These are phyloP conservation scores for Polylopha cassiicola DNA, from an alignment of 2,888 invertebrate species.

Conservation along the genomic window DNA sequence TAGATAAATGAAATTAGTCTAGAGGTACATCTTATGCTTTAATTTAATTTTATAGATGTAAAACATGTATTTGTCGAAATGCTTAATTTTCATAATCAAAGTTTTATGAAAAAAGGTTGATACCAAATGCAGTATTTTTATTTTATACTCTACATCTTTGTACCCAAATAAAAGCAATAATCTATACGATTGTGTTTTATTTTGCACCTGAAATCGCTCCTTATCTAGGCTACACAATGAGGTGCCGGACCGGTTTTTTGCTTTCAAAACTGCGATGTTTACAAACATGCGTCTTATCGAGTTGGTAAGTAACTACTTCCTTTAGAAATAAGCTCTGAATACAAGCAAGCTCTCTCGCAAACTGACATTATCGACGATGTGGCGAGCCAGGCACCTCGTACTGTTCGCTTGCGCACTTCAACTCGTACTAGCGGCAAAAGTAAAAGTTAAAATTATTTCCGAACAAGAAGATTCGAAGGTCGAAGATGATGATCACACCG, in stretches of 20 bases:
- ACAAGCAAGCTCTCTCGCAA: background rate
- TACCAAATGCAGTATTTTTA: slow-evolving; percentile 77
- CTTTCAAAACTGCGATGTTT: slow-evolving; percentile 37
- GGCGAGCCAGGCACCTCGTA: slow-evolving; percentile 32
- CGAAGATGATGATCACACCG: slow-evolving; percentile 45
- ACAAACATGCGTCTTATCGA: slow-evolving; percentile 56
- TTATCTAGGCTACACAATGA: slow-evolving; percentile 1
- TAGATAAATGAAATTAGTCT: slow-evolving; percentile 67
- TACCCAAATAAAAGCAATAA: slow-evolving; percentile 75
- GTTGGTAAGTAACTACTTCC: slow-evolving; percentile 36
- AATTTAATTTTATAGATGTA: slow-evolving; percentile 70
- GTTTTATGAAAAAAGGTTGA: slow-evolving; percentile 69
- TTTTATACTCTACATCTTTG: slow-evolving; percentile 75
- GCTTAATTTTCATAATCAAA: slow-evolving; percentile 75
- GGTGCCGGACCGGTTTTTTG: slow-evolving; percentile 26
- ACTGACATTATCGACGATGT: slow-evolving; percentile 36
- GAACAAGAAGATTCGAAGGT: too few species aligned
- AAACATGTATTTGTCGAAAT: slow-evolving; percentile 70
- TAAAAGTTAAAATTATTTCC: slow-evolving; percentile 64
- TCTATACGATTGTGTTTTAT: slow-evolving; percentile 41
- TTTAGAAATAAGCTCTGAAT: slow-evolving; percentile 13
- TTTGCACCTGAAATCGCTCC: slow-evolving; percentile 19
- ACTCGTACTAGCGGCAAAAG: too few species aligned
- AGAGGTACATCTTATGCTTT: slow-evolving; percentile 68
- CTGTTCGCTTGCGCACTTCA: slow-evolving; percentile 38